Conservation (phyloP, 2,113 vertebrate genomes). For the Saccopteryx leptura region DNA sequence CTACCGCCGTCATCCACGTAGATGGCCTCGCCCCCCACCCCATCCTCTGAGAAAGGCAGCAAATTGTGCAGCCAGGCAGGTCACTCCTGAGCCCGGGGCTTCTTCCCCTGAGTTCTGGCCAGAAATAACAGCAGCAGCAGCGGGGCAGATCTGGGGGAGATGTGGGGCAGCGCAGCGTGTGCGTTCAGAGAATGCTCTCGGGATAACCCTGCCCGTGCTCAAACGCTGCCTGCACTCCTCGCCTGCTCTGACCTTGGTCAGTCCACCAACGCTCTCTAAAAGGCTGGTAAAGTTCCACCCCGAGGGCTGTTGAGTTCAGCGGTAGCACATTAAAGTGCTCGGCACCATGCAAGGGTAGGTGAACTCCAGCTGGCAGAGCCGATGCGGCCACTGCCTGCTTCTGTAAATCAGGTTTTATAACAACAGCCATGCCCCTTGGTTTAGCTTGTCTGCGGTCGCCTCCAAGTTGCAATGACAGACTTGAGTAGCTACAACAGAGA, state of each 20-base stretch:
- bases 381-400: background rate
- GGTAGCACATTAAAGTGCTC: background rate
- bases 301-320: background rate
- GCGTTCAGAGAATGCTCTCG: background rate
- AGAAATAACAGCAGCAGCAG: background rate
- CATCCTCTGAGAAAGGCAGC: background rate
- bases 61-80: background rate
- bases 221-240: background rate
- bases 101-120: background rate
- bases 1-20: no score
- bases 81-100: background rate
- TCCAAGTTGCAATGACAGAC: background rate
- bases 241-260: background rate
- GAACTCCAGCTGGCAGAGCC: background rate
- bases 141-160: no score
- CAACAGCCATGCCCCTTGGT: background rate
- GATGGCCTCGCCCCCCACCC: background rate
- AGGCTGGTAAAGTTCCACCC: background rate
- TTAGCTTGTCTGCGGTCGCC: background rate
- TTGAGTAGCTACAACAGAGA: background rate
- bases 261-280: background rate
- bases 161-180: fast-evolving
- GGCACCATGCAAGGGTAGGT: background rate
- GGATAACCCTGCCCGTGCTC: background rate
- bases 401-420: background rate